A percentile compares a stretch with the other conserved stretches of the same genome.
phyloP scores from a whole-genome alignment of 2,888 invertebrate genomes.

The Stegophylla sp. region DNA sequence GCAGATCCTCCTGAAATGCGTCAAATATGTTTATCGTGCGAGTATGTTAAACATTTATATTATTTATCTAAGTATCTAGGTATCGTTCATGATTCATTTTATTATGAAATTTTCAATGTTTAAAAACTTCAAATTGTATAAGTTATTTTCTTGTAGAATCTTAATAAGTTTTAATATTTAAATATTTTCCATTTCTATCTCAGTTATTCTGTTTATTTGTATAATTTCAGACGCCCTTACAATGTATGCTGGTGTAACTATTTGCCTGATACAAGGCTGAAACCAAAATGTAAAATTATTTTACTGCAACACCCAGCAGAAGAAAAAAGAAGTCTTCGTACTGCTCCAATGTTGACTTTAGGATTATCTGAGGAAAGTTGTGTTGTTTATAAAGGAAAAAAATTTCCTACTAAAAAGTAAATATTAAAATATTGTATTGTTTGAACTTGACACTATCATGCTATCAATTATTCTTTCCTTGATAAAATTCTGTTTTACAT shows the following conservation, averaged over 20 bases:
- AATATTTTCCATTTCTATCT: no score
- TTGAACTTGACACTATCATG: no score
- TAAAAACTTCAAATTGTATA: no score
- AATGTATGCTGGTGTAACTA: slow-evolving; percentile 91
- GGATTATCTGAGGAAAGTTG: slow-evolving; percentile 79
- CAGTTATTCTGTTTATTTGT: slow-evolving; percentile 1
- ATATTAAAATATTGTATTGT: not conserved
- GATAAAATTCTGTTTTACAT: no score
- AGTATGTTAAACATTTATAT: slow-evolving; percentile 67
- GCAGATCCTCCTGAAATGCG: slow-evolving; percentile 80
- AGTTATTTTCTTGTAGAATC: no score
- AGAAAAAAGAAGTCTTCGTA: slow-evolving; percentile 85
- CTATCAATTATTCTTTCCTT: no score
- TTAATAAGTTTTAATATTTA: no score
- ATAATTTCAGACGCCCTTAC: slow-evolving; percentile 74
- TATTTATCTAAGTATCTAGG: slow-evolving; percentile 30
- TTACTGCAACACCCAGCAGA: slow-evolving; percentile 93
- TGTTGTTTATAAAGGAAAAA: slow-evolving; percentile 80
- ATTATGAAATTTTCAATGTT: no score
- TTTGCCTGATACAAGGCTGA: slow-evolving; percentile 75
- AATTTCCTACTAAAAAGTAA: slow-evolving; percentile 77
- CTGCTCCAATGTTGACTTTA: slow-evolving; percentile 86
- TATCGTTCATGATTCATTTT: not conserved
- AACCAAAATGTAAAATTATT: slow-evolving; percentile 76
- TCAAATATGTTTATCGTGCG: slow-evolving; percentile 75